phyloP scores from a whole-genome alignment of 35 echinoderm and acorn worm genomes.

The Apostichopus parvimensis region DNA sequence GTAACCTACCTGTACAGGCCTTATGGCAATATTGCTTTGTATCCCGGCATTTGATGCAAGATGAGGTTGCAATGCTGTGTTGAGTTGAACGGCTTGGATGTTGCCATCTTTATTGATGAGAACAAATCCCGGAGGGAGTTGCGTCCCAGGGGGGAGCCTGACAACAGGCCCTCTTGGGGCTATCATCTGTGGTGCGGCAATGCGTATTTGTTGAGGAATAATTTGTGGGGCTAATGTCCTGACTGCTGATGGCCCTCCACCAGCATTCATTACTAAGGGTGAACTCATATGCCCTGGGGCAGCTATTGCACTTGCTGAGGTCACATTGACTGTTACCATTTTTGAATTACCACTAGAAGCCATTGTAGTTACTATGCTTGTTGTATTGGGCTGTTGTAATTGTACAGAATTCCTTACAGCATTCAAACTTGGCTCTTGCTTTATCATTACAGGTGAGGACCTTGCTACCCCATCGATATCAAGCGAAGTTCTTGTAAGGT shows the following conservation, averaged over 20 bases:
- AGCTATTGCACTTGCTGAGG: conserved; percentile 65
- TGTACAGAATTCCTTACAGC: conserved; percentile 16
- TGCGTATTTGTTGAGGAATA: conserved; percentile 72
- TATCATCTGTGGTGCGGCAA: conserved; percentile 80
- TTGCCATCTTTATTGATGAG: conserved; percentile 94
- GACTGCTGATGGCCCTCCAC: neutral
- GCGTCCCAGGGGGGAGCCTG: conserved; percentile 75
- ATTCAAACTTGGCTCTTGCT: conserved; percentile 13
- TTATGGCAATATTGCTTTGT: conserved; percentile 45
- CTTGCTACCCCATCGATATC: conserved; percentile 43
- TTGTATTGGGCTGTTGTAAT: conserved; percentile 53
- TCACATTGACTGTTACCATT: conserved; percentile 79
- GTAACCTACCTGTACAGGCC: conserved; percentile 43
- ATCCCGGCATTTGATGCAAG: conserved; percentile 41
- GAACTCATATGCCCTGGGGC: conserved; percentile 53
- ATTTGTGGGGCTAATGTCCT: conserved; percentile 68
- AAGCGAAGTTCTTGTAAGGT: conserved; percentile 36
- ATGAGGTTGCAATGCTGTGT: conserved; percentile 48
- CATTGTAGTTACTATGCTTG: conserved; percentile 46
- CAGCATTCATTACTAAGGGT: conserved; percentile 45
- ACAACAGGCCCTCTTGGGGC: conserved; percentile 74
- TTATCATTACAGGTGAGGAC: conserved; percentile 32
- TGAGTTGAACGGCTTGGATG: conserved; percentile 77
- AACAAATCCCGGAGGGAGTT: conserved; percentile 88
- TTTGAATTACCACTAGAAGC: conserved; percentile 62